phyloP scores from a whole-genome alignment of 1,140 invertebrate species.

The Lutraria rhynchaena region DNA sequence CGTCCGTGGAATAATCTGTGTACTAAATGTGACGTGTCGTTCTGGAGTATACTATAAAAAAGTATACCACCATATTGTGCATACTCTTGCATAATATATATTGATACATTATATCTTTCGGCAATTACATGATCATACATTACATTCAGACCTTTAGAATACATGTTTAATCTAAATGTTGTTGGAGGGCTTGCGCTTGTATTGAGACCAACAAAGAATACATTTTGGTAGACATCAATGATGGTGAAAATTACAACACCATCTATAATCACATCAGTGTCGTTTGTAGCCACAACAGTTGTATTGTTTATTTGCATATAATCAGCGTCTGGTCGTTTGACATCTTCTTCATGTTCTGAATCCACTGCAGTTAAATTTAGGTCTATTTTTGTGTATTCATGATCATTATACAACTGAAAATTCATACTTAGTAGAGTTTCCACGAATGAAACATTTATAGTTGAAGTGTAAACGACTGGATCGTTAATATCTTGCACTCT shows the following conservation, averaged over 20 bases:
- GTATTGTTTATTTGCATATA: not conserved
- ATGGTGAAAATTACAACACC: not conserved
- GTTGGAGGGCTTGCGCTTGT: constrained; percentile 22
- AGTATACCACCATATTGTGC: constrained; percentile 11
- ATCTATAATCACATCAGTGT: constrained; percentile 29
- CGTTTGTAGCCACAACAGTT: not conserved
- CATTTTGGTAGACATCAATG: not conserved
- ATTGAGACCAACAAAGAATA: constrained; percentile 45
- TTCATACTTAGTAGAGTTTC: not conserved
- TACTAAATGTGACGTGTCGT: not conserved
- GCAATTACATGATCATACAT: no score
- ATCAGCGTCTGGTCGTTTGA: not conserved
- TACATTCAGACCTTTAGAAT: not conserved
- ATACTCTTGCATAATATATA: not conserved
- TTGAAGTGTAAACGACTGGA: constrained; percentile 3
- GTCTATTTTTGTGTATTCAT: constrained; percentile 7
- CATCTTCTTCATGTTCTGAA: not conserved
- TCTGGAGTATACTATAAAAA: not conserved
- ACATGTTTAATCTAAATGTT: not conserved
- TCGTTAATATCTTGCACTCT: not conserved
- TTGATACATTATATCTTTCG: not conserved
- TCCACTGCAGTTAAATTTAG: constrained; percentile 21
- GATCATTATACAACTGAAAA: constrained; percentile 32
- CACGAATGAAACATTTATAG: not conserved
- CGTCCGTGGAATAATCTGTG: not conserved